A percentile compares a stretch with the other conserved stretches of the same genome.
Evolutionary conservation across 2,888 invertebrate species (phyloP).

Genomic region (Stratiomys singularior): DNA sequence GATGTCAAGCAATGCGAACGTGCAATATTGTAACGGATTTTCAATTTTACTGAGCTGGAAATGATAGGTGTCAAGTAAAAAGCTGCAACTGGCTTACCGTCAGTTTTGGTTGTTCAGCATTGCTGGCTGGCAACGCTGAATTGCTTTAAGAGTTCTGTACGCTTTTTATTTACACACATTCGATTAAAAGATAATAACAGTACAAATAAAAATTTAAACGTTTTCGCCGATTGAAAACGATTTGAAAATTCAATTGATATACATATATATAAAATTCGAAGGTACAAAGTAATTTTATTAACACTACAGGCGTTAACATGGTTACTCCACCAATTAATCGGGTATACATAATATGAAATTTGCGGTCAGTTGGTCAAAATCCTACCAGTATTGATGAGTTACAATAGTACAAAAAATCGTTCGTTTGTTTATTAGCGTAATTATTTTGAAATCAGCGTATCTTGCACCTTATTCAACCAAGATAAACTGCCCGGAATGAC

Average conservation of each 20-base stretch:
- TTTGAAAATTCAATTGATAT: conserved; percentile 1
- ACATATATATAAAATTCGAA: neutral
- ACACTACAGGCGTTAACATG: neutral
- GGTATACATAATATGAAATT: neutral
- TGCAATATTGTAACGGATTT: neutral
- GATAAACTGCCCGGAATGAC: neutral
- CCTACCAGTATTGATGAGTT: neutral
- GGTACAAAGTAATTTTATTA: conserved; percentile 23
- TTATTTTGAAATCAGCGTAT: neutral
- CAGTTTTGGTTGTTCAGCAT: too few relatives aligned
- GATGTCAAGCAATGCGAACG: neutral
- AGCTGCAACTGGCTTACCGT: too few relatives aligned
- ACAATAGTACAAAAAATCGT: conserved; percentile 13
- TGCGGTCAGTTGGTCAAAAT: neutral
- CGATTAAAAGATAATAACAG: neutral
- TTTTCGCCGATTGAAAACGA: neutral
- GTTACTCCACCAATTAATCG: neutral
- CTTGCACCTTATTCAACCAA: neutral
- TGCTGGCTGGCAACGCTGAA: too few relatives aligned
- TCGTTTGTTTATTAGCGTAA: neutral
- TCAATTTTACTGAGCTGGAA: too few relatives aligned
- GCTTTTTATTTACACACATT: neutral
- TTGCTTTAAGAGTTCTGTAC: too few relatives aligned
- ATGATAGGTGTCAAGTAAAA: too few relatives aligned
- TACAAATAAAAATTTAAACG: conserved; percentile 1